Evolutionary conservation across 2,888 invertebrate genomes (phyloP).

Genomic region (Lymantria monacha): DNA sequence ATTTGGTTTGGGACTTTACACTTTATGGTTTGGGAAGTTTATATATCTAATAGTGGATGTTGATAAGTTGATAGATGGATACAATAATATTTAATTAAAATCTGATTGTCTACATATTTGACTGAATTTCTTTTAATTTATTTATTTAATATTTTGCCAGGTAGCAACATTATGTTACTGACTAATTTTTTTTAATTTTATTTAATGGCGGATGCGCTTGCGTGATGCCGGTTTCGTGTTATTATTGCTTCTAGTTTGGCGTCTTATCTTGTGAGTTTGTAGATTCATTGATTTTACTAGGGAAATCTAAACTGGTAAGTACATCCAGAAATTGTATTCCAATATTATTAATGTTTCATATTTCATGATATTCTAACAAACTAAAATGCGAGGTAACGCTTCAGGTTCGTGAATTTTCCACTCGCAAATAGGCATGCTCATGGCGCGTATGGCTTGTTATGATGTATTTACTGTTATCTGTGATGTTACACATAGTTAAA

Average conservation of each 20-base stretch:
- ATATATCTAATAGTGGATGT: too few species aligned
- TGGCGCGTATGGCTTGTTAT: constrained; percentile 61
- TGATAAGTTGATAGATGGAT: too few species aligned
- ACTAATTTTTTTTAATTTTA: constrained; percentile 1
- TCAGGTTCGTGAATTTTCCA: constrained; percentile 66
- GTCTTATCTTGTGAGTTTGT: constrained; percentile 61
- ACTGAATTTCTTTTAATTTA: too few species aligned
- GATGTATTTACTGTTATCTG: constrained; percentile 56
- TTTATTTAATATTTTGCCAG: neutral
- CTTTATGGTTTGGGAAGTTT: too few species aligned
- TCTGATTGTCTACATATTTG: too few species aligned
- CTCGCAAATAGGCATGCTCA: constrained; percentile 64
- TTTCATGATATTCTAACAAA: constrained; percentile 19
- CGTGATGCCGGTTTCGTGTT: constrained; percentile 80
- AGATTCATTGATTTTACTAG: constrained; percentile 50
- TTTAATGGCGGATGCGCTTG: constrained; percentile 79
- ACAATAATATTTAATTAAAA: too few species aligned
- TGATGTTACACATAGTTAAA: constrained; percentile 30
- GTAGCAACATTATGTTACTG: neutral
- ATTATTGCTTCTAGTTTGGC: constrained; percentile 71
- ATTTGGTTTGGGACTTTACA: too few species aligned
- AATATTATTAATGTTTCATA: constrained; percentile 3
- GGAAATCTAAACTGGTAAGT: constrained; percentile 51
- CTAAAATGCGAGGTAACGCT: constrained; percentile 30
- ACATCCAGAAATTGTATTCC: constrained; percentile 13